Evolutionary conservation across 2,797 vertebrate genomes (phyloP).

Genomic region (Poeciliopsis turneri): DNA sequence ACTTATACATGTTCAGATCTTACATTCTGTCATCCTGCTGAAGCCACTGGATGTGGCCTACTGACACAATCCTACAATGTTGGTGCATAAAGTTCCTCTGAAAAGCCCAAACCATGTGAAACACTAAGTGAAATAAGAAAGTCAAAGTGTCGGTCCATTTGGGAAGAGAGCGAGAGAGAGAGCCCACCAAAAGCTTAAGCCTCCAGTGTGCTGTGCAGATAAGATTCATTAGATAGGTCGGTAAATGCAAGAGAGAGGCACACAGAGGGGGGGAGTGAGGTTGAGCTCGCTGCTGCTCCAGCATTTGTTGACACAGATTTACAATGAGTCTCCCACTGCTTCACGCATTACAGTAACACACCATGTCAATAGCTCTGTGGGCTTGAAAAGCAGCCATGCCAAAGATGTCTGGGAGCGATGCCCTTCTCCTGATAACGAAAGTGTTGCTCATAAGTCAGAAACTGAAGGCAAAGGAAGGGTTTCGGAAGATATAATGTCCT

Average conservation of each 20-base stretch:
- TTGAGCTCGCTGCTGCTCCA: constrained; percentile 70
- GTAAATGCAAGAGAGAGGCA: constrained; percentile 69
- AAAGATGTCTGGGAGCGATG: constrained; percentile 79
- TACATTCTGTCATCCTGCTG: constrained; percentile 67
- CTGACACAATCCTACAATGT: constrained; percentile 61
- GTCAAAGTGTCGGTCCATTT: constrained; percentile 43
- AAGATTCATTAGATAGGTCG: constrained; percentile 82
- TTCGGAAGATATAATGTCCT: constrained; percentile 11
- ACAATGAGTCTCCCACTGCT: constrained; percentile 78
- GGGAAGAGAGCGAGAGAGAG: constrained; percentile 49
- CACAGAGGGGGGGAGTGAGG: constrained; percentile 47
- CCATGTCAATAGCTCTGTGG: constrained; percentile 77
- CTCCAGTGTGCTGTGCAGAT: constrained; percentile 76
- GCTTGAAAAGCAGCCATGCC: constrained; percentile 72
- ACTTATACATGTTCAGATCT: constrained; percentile 48
- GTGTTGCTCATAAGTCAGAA: constrained; percentile 69
- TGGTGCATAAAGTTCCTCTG: constrained; percentile 62
- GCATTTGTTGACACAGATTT: constrained; percentile 81
- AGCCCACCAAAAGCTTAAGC: constrained; percentile 78
- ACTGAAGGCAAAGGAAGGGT: constrained; percentile 38
- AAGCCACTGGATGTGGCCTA: constrained; percentile 55
- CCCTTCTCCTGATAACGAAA: constrained; percentile 76
- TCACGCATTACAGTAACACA: constrained; percentile 77
- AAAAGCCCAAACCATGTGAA: constrained; percentile 67
- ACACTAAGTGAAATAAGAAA: constrained; percentile 48